Base-by-base conservation (phyloP, 2,113 vertebrate species). In the Corydoras sp. region DNA sequence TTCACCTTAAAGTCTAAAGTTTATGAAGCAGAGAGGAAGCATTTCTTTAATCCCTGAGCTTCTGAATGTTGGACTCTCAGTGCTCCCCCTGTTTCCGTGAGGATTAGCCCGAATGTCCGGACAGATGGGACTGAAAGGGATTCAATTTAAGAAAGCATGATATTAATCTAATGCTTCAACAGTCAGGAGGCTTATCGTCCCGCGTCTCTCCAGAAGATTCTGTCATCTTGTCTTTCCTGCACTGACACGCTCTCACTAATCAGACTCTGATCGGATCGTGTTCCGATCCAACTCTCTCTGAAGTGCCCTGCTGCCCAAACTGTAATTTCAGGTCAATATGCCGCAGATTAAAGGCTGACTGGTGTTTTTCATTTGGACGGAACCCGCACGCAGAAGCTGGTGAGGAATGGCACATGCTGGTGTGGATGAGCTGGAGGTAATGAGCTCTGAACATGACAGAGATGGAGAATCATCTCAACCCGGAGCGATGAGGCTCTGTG, bases 361-460 rank as follows among this genome's bases (percentile, higher is more conserved):
- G 4, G 7, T 43, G 35, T 43, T 43, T 43, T 43, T 43, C 35
- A 43, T 43, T 43, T 4, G 35, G 35, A 43, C 7, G 2, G 7
- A 43, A 43, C 18, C 35, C 35, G 35, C 4, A 43, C 35, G 35
- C 35, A 43, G 35, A 43, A 43, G 4, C 35, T 43, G 35, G 35
- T 43, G 35, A 43, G 35, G 2, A 53, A 53, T 10, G 51, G 10
- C 13, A 73, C 58, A 60, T 61, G 18, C 29, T 69, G 77, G 58
- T 74, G 66, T 75, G 69, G 69, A 71, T 35, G 62, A 65, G 62
- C 71, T 43, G 35, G 73, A 56, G 68, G 50, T 77, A 81, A 81
- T 76, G 76, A 81, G 71, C 67, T 77, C 66, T 51, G 72, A 58
- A 58, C 61, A 53, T 69, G 64, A 14, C 32, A 24, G 43, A 71